These are phyloP conservation scores for Acanthosoma haemorrhoidale DNA, from an alignment of 2,888 invertebrate species.

Conservation along the genomic window DNA sequence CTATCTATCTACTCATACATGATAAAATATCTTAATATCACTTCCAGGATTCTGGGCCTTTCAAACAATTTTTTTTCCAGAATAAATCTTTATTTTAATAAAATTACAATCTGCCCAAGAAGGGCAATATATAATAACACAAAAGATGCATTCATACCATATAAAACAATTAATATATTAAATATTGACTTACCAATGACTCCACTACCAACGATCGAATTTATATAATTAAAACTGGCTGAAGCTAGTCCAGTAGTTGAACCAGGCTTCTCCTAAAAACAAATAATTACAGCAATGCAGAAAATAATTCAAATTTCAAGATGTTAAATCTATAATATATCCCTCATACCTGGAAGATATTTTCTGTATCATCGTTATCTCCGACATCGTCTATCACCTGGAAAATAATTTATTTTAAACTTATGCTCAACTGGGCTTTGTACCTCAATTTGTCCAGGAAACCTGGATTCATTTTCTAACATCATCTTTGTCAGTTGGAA, in stretches of 20 bases:
- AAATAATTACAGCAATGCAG: neutral
- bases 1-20: too few species aligned
- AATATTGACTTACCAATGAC: constrained; percentile 61
- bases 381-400: constrained; percentile 35
- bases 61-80: too few species aligned
- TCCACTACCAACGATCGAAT: constrained; percentile 81
- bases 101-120: too few species aligned
- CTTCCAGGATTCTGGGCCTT: too few species aligned
- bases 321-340: neutral
- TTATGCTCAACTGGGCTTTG: too few species aligned
- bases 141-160: too few species aligned
- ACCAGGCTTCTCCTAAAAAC: constrained; percentile 35
- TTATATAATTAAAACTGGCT: constrained; percentile 82
- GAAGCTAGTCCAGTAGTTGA: constrained; percentile 54
- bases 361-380: constrained; percentile 38
- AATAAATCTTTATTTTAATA: too few species aligned
- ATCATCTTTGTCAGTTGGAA: too few species aligned
- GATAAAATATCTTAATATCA: too few species aligned
- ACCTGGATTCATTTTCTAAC: too few species aligned
- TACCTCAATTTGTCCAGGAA: too few species aligned
- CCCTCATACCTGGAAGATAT: constrained; percentile 38
- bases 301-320: neutral
- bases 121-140: too few species aligned
- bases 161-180: neutral
- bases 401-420: neutral